These are phyloP conservation scores for Ictalurus punctatus DNA, from an alignment of 2,113 vertebrate genomes.

Conservation along the genomic window DNA sequence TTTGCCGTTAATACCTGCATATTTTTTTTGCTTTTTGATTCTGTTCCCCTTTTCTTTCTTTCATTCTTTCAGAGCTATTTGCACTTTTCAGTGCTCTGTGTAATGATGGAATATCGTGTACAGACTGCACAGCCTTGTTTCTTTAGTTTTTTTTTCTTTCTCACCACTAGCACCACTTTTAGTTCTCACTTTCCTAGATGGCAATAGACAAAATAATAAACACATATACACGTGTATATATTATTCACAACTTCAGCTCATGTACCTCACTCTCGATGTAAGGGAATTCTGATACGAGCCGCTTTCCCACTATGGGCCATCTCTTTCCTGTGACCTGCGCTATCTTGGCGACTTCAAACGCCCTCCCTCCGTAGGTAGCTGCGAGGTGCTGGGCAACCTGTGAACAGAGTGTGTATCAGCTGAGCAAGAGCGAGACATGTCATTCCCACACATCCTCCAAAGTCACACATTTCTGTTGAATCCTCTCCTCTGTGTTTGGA, in stretches of 20 bases:
- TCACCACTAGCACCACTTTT: neutral
- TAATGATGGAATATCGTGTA: no score
- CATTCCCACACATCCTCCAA: neutral
- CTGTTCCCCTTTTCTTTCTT: no score
- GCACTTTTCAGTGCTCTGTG: no score
- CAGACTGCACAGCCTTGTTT: no score
- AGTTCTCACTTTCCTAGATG: neutral
- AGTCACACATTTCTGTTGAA: neutral
- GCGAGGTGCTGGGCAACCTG: constrained; percentile 94
- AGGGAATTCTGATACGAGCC: constrained; percentile 94
- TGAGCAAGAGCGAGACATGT: neutral
- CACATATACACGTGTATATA: neutral
- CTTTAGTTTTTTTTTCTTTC: neutral
- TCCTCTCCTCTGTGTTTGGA: neutral
- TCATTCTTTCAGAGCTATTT: no score
- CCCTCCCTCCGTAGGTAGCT: constrained; percentile 85
- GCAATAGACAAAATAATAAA: neutral
- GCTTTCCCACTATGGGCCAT: constrained; percentile 94
- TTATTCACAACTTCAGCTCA: neutral
- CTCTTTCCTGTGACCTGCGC: constrained; percentile 91
- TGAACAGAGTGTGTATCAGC: neutral
- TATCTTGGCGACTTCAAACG: constrained; percentile 94
- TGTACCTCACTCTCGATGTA: constrained; percentile 95
- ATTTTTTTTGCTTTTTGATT: no score
- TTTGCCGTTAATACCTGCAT: no score